phyloP scores from a whole-genome alignment of 2,797 vertebrate species.

The Sebastes aleutianus region DNA sequence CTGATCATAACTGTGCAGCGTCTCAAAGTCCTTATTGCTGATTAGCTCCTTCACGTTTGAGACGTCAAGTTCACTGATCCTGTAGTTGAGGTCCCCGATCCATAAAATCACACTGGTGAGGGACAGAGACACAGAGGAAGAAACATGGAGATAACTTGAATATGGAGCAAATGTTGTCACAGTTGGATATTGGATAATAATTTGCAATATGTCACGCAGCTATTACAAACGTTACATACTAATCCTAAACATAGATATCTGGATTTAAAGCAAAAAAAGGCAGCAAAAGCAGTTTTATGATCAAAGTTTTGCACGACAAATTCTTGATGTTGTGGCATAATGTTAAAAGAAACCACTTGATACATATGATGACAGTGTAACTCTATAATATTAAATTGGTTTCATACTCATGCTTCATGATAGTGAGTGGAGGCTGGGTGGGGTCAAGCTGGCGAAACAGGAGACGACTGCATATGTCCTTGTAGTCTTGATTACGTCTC shows the following conservation, averaged over 20 bases:
- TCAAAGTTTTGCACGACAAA: neutral
- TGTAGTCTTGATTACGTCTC: conserved; percentile 95
- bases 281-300: neutral
- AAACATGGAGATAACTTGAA: neutral
- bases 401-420: conserved; percentile 92
- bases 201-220: neutral
- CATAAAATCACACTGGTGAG: conserved; percentile 89
- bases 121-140: neutral
- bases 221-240: neutral
- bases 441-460: conserved; percentile 87
- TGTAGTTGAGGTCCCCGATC: conserved; percentile 98
- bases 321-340: neutral
- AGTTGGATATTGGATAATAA: neutral
- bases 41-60: conserved; percentile 91
- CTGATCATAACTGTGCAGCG: conserved; percentile 90
- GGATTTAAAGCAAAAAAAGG: neutral
- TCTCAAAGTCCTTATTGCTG: conserved; percentile 87
- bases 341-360: neutral
- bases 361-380: neutral
- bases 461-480: conserved; percentile 93
- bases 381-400: neutral
- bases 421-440: conserved; percentile 84
- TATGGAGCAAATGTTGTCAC: neutral
- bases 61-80: conserved; percentile 90
- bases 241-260: neutral